These are phyloP conservation scores for Meteorus colon DNA, from an alignment of 2,888 invertebrate species.

Conservation along the genomic window DNA sequence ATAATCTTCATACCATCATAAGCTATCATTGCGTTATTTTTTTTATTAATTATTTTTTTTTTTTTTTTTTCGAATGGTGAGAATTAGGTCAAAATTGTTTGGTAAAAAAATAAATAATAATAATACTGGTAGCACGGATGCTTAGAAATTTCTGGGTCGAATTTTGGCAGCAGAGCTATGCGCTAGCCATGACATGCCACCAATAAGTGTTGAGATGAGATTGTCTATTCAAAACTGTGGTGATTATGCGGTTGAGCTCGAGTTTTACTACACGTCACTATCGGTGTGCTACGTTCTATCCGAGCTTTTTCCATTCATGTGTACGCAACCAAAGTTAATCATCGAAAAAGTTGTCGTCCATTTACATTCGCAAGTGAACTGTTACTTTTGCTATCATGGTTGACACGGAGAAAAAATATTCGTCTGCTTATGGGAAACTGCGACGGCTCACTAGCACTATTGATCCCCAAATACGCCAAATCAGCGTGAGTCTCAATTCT, in stretches of 20 bases:
- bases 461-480: slow-evolving; percentile 80
- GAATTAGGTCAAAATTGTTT: slow-evolving; percentile 31
- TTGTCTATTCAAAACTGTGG: slow-evolving; percentile 25
- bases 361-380: not conserved
- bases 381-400: slow-evolving; percentile 56
- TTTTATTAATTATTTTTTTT: not conserved
- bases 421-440: slow-evolving; percentile 81
- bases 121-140: slow-evolving; percentile 43
- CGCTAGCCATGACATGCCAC: slow-evolving; percentile 51
- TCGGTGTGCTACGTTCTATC: slow-evolving; percentile 12
- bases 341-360: not conserved
- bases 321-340: not conserved
- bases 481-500: slow-evolving; percentile 77
- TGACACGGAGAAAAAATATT: slow-evolving; percentile 75
- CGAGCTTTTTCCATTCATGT: not conserved
- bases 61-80: not conserved
- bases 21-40: not conserved
- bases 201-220: slow-evolving; percentile 52
- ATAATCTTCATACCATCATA: not conserved
- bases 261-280: not conserved
- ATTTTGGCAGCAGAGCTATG: slow-evolving; percentile 49
- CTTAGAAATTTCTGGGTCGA: slow-evolving; percentile 29
- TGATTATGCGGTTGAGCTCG: slow-evolving; percentile 19
- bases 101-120: slow-evolving; percentile 39
- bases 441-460: slow-evolving; percentile 79